Evolutionary conservation across 2,113 vertebrate genomes (phyloP), one percentile per base, ranked within the genome.

Genomic region (Poeciliopsis turrubarensis): DNA sequence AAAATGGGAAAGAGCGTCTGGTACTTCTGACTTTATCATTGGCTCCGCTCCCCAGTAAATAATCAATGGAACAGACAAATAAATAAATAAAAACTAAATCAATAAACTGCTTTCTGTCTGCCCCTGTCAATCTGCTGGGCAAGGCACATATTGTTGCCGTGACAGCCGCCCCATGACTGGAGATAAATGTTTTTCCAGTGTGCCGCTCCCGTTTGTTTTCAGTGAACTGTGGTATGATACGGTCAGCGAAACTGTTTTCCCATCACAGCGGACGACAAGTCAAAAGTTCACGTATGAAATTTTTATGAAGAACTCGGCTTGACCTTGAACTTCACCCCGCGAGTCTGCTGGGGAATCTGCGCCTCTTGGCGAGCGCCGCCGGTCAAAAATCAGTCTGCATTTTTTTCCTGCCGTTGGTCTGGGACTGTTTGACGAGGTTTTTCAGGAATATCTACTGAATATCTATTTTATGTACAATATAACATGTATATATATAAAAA

Each of bases 221-320:
- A 51, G 54, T 15, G 8, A 65, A 26, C 9, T 15, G 1, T 1
- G 5, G n/a, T 25, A 27, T 14, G 8, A 67, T 32, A 44, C 19
- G 47, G 26, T 39, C 67, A 39, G 1, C 26, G n/a, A 26, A 68
- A 62, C 41, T 0, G 3, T 13, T 25, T 70, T 74, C 54, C 54
- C 31, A 19, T 34, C 27, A 29, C 25, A 68, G 3, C 29, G 31
- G 66, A 71, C 65, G 79, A 76, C 27, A 72, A 65, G 65, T 54
- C 73, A 77, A 61, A 1, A 62, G 64, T 75, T 80, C 72, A 68
- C 11, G 32, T 10, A 72, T 66, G 60, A 47, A 72, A 77, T 73
- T 65, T 63, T 75, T 51, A 84, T 81, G 68, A 78, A 61, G 27
- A 37, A 4, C 30, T 69, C 27, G 26, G 25, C 51, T 71, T 29